Conservation (phyloP, 2,797 vertebrate genomes). For the Xiphophorus birchmanni region DNA sequence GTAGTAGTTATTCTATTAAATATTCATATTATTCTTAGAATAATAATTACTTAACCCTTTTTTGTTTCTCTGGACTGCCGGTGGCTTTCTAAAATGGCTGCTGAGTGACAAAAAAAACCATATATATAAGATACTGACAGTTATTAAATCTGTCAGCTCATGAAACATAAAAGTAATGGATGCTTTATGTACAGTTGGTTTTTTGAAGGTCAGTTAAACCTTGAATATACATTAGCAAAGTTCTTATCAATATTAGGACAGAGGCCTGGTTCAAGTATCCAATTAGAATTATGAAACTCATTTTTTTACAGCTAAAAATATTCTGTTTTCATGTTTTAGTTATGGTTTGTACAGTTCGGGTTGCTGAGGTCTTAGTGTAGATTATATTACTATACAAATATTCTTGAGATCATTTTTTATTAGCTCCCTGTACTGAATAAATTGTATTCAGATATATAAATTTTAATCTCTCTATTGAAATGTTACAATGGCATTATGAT, state of each 20-base stretch:
- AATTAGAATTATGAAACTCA: background rate
- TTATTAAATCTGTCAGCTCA: slow-evolving; percentile 55
- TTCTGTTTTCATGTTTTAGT: background rate
- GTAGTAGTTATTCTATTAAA: slow-evolving; percentile 16
- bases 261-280: background rate
- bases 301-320: background rate
- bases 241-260: background rate
- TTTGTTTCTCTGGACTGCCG: slow-evolving; percentile 34
- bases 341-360: background rate
- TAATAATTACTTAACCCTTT: slow-evolving; percentile 25
- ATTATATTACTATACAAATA: background rate
- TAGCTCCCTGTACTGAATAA: background rate
- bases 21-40: slow-evolving; percentile 9
- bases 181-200: slow-evolving; percentile 45
- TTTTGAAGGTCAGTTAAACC: slow-evolving; percentile 49
- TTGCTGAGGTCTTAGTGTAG: background rate
- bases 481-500: background rate
- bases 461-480: background rate
- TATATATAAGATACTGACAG: slow-evolving; percentile 37
- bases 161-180: slow-evolving; percentile 59
- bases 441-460: background rate
- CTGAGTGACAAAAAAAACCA: slow-evolving; percentile 8
- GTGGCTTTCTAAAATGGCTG: slow-evolving; percentile 43
- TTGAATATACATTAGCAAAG: slow-evolving; percentile 38
- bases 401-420: background rate